These are phyloP conservation scores for Pandemis corylana DNA, from an alignment of 2,888 invertebrate genomes.

Conservation along the genomic window DNA sequence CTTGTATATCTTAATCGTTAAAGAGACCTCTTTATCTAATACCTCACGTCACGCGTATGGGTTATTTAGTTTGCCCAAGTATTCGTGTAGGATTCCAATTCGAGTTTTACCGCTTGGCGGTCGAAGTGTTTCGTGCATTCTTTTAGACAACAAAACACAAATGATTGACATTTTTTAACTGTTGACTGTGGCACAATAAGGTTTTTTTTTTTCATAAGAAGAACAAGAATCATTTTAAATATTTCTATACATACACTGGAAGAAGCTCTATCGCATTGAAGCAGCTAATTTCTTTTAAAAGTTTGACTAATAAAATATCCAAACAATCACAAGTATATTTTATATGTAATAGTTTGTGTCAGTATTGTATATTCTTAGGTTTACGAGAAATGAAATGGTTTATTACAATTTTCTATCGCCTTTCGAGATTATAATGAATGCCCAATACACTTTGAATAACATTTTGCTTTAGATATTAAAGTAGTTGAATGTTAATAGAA, in stretches of 20 bases:
- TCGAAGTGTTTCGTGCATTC: conserved; percentile 49
- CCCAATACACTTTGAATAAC: conserved; percentile 52
- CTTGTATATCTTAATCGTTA: neutral
- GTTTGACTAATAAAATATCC: too few species aligned
- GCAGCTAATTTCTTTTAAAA: neutral
- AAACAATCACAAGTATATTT: too few species aligned
- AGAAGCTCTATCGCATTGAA: neutral
- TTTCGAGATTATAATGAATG: conserved; percentile 42
- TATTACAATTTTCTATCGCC: neutral
- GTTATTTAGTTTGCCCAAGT: conserved; percentile 8
- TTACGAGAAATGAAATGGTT: conserved; percentile 1
- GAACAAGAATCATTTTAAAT: neutral
- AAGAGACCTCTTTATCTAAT: too few species aligned
- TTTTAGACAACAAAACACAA: conserved; percentile 4
- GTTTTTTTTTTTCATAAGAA: neutral
- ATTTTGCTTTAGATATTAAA: conserved; percentile 61
- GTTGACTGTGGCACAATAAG: neutral
- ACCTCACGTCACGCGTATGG: too few species aligned
- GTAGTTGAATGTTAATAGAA: conserved; percentile 81
- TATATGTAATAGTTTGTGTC: neutral
- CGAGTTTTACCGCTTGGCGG: conserved; percentile 16
- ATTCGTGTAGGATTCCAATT: neutral
- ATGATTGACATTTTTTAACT: neutral
- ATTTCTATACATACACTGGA: neutral
- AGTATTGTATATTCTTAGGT: neutral